Conservation (phyloP, 2,888 invertebrate species). For the Harpalus rufipes region DNA sequence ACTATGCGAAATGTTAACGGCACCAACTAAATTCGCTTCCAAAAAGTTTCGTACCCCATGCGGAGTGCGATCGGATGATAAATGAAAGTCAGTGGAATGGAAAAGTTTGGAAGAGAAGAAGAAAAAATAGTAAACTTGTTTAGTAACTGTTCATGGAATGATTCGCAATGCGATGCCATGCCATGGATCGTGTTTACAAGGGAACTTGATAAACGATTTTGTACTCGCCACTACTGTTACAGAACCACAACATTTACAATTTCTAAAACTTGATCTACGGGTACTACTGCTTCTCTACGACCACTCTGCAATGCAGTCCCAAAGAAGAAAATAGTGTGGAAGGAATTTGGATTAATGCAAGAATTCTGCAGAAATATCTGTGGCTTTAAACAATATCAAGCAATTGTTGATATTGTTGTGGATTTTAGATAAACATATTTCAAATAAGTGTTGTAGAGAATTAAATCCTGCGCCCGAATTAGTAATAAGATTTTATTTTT, state of each 20-base stretch:
- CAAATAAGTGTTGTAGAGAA: no score
- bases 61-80: neutral
- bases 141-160: slow-evolving; percentile 2
- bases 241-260: neutral
- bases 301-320: no score
- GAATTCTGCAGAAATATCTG: neutral
- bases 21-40: neutral
- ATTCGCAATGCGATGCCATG: neutral
- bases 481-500: no score
- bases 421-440: no score
- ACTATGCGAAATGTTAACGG: neutral
- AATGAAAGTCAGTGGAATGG: slow-evolving; percentile 4
- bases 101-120: slow-evolving; percentile 1
- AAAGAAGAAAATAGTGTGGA: no score
- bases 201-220: slow-evolving; percentile 2
- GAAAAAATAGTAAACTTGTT: slow-evolving; percentile 9
- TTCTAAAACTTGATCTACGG: slow-evolving; percentile 5
- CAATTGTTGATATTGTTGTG: no score
- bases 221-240: neutral
- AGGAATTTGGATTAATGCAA: neutral
- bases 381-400: no score
- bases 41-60: slow-evolving; percentile 1
- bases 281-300: neutral
- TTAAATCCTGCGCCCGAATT: no score
- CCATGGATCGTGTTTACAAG: neutral